Evolutionary conservation across 2,888 invertebrate species (phyloP), one percentile per base, ranked within the genome.

Genomic region (Drosophila formosana): DNA sequence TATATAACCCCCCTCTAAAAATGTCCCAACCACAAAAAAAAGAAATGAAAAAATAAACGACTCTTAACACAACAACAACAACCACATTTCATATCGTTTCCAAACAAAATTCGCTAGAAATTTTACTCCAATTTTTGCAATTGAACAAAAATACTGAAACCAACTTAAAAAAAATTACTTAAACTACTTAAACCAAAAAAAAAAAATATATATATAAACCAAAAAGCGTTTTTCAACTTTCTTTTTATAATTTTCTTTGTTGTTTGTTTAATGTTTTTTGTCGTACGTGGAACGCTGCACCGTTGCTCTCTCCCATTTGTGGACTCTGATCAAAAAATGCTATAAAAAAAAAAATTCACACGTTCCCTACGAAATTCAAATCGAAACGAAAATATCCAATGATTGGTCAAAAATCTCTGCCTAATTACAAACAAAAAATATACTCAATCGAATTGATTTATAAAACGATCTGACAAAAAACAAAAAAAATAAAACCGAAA

Each of bases 251-350:
- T 84, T 85, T 85, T 88, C 79, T 86, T 89, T 87, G 82, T 86
- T 85, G 87, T 84, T 87, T 82, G 76, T 82, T 89, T 82, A 83
- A 83, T 88, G 78, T 89, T 80, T 83, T 83, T 80, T 87, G 75
- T 86, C 89, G 88, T 89, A 90, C 90, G 92, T 91, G 91, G 91
- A 92, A 90, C 91, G 92, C 92, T 92, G 92, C 89, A 88, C 90
- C 80, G 76, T 82, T 82, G 82, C 78, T 78, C 82, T 63, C 63
- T 80, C 78, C 80, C 84, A 71, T 78, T 77, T 72, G 74, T 58
- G 77, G 77, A 78, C 65, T 65, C 53, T 71, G 72, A 75, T 63
- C 30, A 41, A 49, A 50, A 50, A 39, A 62, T 51, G 23, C 49
- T 41, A 43, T 55, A 60, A 41, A 56, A 46, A 61, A 56, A 13